phyloP scores from a whole-genome alignment of 2,888 invertebrate genomes.

The Dimorphilus gyrociliatus region DNA sequence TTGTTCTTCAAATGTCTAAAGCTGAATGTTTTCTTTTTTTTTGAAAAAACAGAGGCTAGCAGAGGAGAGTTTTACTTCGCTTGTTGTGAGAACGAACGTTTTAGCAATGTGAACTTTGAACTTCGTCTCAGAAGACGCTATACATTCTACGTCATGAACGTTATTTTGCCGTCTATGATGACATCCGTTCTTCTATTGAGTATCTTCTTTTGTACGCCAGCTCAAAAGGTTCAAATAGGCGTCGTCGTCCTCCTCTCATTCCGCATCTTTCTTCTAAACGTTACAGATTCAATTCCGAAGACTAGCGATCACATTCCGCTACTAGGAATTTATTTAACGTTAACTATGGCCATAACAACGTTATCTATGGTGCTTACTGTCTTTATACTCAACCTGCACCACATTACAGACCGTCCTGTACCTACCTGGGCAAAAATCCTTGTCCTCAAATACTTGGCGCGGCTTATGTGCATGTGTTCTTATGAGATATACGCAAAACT shows the following conservation, averaged over 20 bases:
- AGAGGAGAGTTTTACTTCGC: too few relatives aligned
- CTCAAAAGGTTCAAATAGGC: slow-evolving; percentile 1
- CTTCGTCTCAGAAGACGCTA: too few relatives aligned
- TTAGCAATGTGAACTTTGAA: too few relatives aligned
- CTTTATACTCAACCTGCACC: slow-evolving; percentile 15
- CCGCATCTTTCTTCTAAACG: not conserved
- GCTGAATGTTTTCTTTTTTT: too few relatives aligned
- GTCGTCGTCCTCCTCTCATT: not conserved
- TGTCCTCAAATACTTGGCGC: slow-evolving; percentile 12
- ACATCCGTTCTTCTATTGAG: slow-evolving; percentile 13
- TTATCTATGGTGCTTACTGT: slow-evolving; percentile 15
- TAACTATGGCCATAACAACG: slow-evolving; percentile 16
- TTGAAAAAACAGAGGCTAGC: too few relatives aligned
- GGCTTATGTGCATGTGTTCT: slow-evolving; percentile 12
- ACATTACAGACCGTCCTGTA: slow-evolving; percentile 14
- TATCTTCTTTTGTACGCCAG: slow-evolving; percentile 10
- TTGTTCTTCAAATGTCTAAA: too few relatives aligned
- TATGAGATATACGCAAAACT: slow-evolving; percentile 3
- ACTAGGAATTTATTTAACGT: slow-evolving; percentile 14
- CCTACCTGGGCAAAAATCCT: slow-evolving; percentile 12
- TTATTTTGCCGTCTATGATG: slow-evolving; percentile 8
- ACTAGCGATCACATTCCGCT: not conserved
- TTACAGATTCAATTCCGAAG: not conserved
- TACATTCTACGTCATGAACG: slow-evolving; percentile 1
- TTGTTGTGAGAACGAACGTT: too few relatives aligned